A percentile compares a stretch with the other conserved stretches of the same genome.
phyloP scores from a whole-genome alignment of 2,888 invertebrate genomes.

The Sarcophaga variegata region DNA sequence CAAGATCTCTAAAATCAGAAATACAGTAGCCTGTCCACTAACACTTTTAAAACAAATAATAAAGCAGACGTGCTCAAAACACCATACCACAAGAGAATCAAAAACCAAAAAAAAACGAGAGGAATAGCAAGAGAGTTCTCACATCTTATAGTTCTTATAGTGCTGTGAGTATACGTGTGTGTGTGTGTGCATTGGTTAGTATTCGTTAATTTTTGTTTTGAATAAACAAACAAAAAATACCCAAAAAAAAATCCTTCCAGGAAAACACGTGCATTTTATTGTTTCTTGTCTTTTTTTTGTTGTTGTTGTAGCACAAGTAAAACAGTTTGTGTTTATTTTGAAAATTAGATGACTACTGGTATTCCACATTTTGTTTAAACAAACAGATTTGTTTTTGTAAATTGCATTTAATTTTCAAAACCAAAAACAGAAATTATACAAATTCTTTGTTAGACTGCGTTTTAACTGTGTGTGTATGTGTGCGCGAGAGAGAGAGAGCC shows the following conservation, averaged over 20 bases:
- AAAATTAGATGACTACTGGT: slow-evolving; percentile 63
- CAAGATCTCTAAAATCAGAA: background rate
- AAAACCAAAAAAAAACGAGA: background rate
- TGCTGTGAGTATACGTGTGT: too few species aligned
- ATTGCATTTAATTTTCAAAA: too few species aligned
- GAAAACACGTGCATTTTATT: slow-evolving; percentile 48
- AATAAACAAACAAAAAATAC: slow-evolving; percentile 16
- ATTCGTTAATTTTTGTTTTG: background rate
- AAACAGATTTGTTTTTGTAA: background rate
- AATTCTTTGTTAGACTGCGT: too few species aligned
- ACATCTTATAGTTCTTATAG: too few species aligned
- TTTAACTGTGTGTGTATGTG: too few species aligned
- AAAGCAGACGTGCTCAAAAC: background rate
- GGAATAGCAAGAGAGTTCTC: too few species aligned
- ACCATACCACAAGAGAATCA: background rate
- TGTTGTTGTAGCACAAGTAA: too few species aligned
- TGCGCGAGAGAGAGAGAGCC: too few species aligned
- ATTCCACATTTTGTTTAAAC: slow-evolving; percentile 46
- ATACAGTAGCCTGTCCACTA: slow-evolving; percentile 45
- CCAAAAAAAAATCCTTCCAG: slow-evolving; percentile 37
- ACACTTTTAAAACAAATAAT: slow-evolving; percentile 11
- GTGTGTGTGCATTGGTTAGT: too few species aligned
- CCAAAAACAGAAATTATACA: too few species aligned
- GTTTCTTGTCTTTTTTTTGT: too few species aligned
- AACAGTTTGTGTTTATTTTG: slow-evolving; percentile 50